Evolutionary conservation across 1,140 invertebrate species (phyloP), one percentile per base, ranked within the genome.

Genomic region (Zaprionus taronus): DNA sequence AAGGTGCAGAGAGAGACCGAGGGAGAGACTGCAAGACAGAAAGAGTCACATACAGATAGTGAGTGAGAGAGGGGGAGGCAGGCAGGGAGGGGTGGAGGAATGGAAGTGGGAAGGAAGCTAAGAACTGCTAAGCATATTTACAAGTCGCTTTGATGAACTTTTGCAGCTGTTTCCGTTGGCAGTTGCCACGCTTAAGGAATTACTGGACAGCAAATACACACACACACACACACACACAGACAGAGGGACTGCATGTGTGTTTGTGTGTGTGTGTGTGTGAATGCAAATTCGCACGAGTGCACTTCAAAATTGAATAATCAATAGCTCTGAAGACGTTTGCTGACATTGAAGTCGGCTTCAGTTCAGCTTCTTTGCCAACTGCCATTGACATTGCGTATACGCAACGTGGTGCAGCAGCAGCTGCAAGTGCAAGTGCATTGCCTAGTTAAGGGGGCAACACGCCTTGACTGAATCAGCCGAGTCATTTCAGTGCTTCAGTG

Each of bases 281-380:
- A 65, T 71, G 55, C 71, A 74, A 56, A 56, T 44, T 64, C 63
- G 75, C 77, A 84, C 56, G 61, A 80, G 61, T 77, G 81, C 81
- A 77, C 56, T 79, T 64, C 61, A 64, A 83, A 78, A 78, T 72
- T 56, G 38, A 83, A 82, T 75, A 83, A 83, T 89, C 83, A 86
- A 85, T 73, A 78, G 55, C n/a, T 67, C 17, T 24, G 34, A 38
- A 67, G 28, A 69, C 31, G 38, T 47, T 47, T 36, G 64, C 22
- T 56, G 53, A 26, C 53, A 55, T 58, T 69, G 41, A 44, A 61
- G 38, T 55, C 55, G 66, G 38, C 41, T 34, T 34, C 31, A 34
- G 9, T 34, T 9, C 31, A 34, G 31, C 31, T 34, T 34, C 31
- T 34, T 34, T 34, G 31, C 24, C 20, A 31, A 56, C 66, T 53